phyloP scores from a whole-genome alignment of 37 sponge, comb jelly and placozoan genomes.

The Aphrocallistes beatrix region DNA sequence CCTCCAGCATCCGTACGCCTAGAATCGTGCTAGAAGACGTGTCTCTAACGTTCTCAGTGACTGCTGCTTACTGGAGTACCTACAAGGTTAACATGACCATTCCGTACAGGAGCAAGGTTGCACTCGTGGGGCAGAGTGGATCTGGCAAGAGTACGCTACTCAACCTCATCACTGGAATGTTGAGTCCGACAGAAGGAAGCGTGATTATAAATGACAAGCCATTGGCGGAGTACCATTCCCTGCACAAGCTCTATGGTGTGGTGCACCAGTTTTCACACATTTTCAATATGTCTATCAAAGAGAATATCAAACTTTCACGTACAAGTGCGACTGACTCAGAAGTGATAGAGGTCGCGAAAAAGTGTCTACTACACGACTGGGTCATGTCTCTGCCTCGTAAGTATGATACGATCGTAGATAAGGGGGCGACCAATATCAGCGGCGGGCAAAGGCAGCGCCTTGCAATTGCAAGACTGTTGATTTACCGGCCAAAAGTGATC shows the following conservation, averaged over 20 bases:
- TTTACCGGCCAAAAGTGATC: slow-evolving; percentile 26
- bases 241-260: slow-evolving; percentile 18
- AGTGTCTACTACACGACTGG: slow-evolving; percentile 34
- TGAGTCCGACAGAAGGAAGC: slow-evolving; percentile 30
- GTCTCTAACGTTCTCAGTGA: not conserved
- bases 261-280: slow-evolving; percentile 39
- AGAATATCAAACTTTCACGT: slow-evolving; percentile 37
- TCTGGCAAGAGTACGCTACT: slow-evolving; percentile 58
- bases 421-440: slow-evolving; percentile 25
- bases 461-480: slow-evolving; percentile 40
- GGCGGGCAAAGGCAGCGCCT: slow-evolving; percentile 42
- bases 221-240: not conserved
- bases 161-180: slow-evolving; percentile 30
- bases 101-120: slow-evolving; percentile 30
- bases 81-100: slow-evolving; percentile 34
- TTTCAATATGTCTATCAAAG: slow-evolving; percentile 31
- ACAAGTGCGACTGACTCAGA: slow-evolving; percentile 23
- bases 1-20: not conserved
- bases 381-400: slow-evolving; percentile 28
- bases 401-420: slow-evolving; percentile 38
- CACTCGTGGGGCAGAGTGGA: slow-evolving; percentile 43
- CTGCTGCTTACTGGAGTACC: slow-evolving; percentile 37
- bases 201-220: slow-evolving; percentile 23
- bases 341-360: slow-evolving; percentile 29
- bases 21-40: not conserved